Evolutionary conservation across 2,888 invertebrate genomes (phyloP), one percentile per base, ranked within the genome.

Genomic region (Eulithis testata): DNA sequence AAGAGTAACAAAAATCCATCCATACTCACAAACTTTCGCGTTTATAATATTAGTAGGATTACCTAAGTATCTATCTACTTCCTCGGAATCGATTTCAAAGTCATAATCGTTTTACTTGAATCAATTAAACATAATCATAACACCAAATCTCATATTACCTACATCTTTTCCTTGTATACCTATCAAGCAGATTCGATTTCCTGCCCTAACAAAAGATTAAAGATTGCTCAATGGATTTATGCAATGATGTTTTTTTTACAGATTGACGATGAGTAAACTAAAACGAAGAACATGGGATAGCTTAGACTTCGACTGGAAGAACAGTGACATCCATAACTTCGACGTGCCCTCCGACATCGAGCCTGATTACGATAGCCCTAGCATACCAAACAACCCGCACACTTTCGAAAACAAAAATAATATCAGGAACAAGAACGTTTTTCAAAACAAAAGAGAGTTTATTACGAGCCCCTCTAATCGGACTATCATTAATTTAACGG

Each of bases 401-500:
- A 82, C 91, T 57, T 83, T 87, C 78, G 88, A 93, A 74, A 93
- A 85, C 74, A 92, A 91, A 76, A 86, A 78, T 63, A 85, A 84
- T 60, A 73, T 77, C 68, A 81, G 81, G 68, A 78, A 75, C 73
- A 88, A 86, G 75, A 82, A 71, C 66, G 87, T 27, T 40, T 37
- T 14, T n/a, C 60, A 60, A 55, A 65, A 51, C 56, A 63, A 66
- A 45, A 58, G 59, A 43, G 91, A 92, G 47, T 87, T 85, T 61
- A 70, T 88, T 68, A 85, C 83, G 64, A 77, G 80, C 77, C 91
- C 94, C 66, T 94, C 95, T 69, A 96, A 96, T 86, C 95, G 95
- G 77, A 96, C 96, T 4, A 96, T 96, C 69, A 96, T 96, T 55
- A 96, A 96, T 88, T 86, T 96, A 74, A 95, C 96, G 1, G 96